phyloP scores from a whole-genome alignment of 2,797 vertebrate genomes.

The Peromyscus nudipes region DNA sequence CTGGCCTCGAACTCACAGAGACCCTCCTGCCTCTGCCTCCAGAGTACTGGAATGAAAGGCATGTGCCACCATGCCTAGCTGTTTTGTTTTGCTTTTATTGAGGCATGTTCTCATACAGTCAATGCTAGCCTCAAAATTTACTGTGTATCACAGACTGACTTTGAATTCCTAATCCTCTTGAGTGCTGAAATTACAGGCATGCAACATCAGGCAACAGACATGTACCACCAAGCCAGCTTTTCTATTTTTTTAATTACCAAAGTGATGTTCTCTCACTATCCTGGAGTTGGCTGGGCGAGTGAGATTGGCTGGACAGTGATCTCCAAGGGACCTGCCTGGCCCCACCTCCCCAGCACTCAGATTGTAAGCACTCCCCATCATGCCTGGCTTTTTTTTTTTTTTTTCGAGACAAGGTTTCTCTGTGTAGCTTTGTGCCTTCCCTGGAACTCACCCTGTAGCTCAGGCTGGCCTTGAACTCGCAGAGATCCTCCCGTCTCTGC shows the following conservation, averaged over 20 bases:
- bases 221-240: no score
- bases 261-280: neutral
- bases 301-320: neutral
- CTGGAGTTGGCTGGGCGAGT: neutral
- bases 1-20: neutral
- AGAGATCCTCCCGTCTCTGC: no score
- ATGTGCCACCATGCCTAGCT: fast-evolving
- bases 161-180: neutral
- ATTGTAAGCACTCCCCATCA: neutral
- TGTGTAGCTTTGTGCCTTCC: no score
- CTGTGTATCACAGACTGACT: neutral
- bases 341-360: neutral
- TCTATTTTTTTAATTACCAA: neutral
- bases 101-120: neutral
- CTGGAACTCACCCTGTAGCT: no score
- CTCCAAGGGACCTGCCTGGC: no score
- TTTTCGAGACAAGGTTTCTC: no score
- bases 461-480: no score
- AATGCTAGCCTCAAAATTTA: neutral
- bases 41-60: neutral
- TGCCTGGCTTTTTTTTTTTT: neutral
- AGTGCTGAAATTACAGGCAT: neutral
- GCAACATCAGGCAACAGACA: neutral
- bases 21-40: neutral
- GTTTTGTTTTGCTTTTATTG: neutral